These are phyloP conservation scores for Lutjanus erythropterus DNA, from an alignment of 2,113 vertebrate species.

Conservation along the genomic window DNA sequence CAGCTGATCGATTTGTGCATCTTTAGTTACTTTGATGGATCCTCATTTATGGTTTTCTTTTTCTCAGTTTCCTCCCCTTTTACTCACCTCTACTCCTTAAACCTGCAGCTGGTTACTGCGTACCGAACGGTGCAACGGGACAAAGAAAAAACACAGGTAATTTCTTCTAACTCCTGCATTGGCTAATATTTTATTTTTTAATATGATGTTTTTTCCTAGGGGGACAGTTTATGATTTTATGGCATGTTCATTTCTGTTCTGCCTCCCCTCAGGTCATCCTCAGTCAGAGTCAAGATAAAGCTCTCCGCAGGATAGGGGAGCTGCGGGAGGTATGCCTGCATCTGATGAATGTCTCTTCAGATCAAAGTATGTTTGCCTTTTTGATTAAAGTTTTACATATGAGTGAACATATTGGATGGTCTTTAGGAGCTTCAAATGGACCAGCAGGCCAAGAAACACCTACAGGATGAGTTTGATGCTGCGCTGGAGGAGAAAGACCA, in stretches of 20 bases:
- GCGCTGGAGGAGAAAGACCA: conserved; percentile 97
- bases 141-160: conserved; percentile 97
- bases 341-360: conserved; percentile 8
- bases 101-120: conserved; percentile 89
- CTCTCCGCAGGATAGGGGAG: conserved; percentile 95
- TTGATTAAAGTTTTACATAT: not conserved
- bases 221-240: not conserved
- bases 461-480: conserved; percentile 98
- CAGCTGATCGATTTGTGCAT: too few species aligned
- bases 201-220: not conserved
- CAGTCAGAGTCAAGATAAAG: conserved; percentile 97
- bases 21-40: not conserved
- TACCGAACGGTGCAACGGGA: conserved; percentile 92
- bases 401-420: conserved; percentile 12
- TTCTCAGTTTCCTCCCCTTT: not conserved
- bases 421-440: conserved; percentile 97
- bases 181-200: not conserved
- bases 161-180: not conserved
- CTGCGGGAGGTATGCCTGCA: conserved; percentile 89
- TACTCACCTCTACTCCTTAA: not conserved
- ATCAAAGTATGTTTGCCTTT: not conserved
- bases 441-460: conserved; percentile 97
- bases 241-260: conserved; percentile 22
- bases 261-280: conserved; percentile 88
- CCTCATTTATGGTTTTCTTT: not conserved